Percentiles rank a stretch among this genome's conserved stretches.
Evolutionary conservation across 2,113 vertebrate genomes (phyloP).

Genomic region (Atherinomorus stipes): DNA sequence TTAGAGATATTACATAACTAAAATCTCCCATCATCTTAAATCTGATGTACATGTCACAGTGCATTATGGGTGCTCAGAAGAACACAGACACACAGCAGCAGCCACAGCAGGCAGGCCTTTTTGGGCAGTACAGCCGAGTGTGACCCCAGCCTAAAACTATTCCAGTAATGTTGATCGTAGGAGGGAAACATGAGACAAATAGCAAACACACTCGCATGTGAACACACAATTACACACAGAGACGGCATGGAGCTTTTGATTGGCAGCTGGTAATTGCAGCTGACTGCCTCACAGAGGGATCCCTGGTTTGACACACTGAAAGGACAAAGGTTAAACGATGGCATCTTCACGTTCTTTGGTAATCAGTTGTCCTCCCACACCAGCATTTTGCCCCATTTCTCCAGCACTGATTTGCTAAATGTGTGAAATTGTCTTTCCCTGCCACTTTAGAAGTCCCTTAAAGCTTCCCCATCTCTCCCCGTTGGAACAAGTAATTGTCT

Average conservation of each 20-base stretch:
- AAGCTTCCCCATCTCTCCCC: not conserved
- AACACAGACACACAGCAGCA: constrained; percentile 13
- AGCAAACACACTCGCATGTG: constrained; percentile 26
- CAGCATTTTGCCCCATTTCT: not conserved
- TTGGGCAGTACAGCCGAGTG: constrained; percentile 63
- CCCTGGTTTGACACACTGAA: constrained; percentile 28
- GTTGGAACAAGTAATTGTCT: constrained; percentile 15
- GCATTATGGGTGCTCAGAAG: constrained; percentile 7
- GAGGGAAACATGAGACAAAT: constrained; percentile 50
- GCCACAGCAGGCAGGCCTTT: constrained; percentile 57
- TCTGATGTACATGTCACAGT: constrained; percentile 21
- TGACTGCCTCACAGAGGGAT: constrained; percentile 30
- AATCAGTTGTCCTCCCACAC: not conserved
- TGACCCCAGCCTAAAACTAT: constrained; percentile 73
- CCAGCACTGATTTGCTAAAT: constrained; percentile 1
- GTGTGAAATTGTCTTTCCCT: not conserved
- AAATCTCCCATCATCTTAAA: constrained; percentile 11
- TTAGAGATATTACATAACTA: constrained; percentile 1
- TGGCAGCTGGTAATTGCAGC: constrained; percentile 50
- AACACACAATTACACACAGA: constrained; percentile 12
- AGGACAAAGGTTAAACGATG: constrained; percentile 52
- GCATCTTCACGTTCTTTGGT: constrained; percentile 28
- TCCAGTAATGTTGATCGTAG: constrained; percentile 68
- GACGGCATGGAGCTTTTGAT: constrained; percentile 36
- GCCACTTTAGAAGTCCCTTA: constrained; percentile 4